Evolutionary conservation across 1,140 invertebrate genomes (phyloP).

Genomic region (Cephus cinctus): DNA sequence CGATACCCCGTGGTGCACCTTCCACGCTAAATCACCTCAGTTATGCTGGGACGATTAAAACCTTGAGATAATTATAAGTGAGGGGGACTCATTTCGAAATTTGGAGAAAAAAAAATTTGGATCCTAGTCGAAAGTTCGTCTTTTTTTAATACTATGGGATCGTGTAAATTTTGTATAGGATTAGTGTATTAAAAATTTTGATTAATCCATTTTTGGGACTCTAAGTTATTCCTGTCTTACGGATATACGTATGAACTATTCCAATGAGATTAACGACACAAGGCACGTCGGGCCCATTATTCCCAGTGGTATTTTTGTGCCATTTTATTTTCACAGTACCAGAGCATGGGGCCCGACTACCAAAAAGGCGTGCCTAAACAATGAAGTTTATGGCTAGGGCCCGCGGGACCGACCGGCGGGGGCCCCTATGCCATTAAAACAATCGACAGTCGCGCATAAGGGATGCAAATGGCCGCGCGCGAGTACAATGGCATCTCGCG

Average conservation of each 20-base stretch:
- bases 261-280: constrained; percentile 15
- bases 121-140: no score
- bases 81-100: no score
- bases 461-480: constrained; percentile 40
- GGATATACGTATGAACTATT: constrained; percentile 14
- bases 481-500: constrained; percentile 44
- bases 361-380: constrained; percentile 49
- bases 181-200: no score
- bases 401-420: constrained; percentile 23
- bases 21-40: constrained; percentile 36
- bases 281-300: constrained; percentile 8
- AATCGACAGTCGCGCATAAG: constrained; percentile 42
- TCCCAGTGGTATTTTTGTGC: constrained; percentile 12
- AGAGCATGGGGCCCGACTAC: constrained; percentile 17
- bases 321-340: background rate
- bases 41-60: constrained; percentile 33
- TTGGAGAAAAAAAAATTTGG: no score
- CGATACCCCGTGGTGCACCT: constrained; percentile 28
- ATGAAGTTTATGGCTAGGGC: constrained; percentile 47
- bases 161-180: no score
- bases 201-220: no score
- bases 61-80: constrained; percentile 31
- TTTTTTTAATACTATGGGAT: no score
- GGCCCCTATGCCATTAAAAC: constrained; percentile 38
- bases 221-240: no score